Conservation (phyloP, 1,140 invertebrate species). For the Planococcus citri region DNA sequence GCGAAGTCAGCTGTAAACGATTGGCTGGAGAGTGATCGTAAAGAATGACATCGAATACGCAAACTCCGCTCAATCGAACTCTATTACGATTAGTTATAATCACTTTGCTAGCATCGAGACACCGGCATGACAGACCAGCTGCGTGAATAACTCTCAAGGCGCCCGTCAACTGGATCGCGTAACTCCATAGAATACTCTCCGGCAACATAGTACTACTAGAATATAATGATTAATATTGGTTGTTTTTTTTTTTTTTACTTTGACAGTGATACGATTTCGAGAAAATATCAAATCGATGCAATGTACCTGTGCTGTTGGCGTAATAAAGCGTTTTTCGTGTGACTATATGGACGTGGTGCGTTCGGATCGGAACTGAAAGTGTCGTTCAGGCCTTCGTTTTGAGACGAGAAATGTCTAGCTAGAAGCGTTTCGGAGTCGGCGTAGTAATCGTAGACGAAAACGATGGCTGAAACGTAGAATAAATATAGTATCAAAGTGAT, state of each 20-base stretch:
- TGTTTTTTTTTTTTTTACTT: too few species aligned
- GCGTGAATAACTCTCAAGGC: constrained; percentile 83
- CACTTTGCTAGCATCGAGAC: constrained; percentile 84
- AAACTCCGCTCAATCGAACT: constrained; percentile 68
- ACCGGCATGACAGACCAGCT: constrained; percentile 53
- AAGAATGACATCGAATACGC: constrained; percentile 70
- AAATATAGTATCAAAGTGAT: neutral
- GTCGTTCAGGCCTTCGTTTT: constrained; percentile 58
- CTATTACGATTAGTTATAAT: constrained; percentile 41
- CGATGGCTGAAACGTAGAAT: constrained; percentile 56
- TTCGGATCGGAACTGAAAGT: constrained; percentile 71
- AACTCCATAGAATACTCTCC: constrained; percentile 86
- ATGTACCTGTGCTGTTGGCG: constrained; percentile 44
- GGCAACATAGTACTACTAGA: constrained; percentile 54
- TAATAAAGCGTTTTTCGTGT: constrained; percentile 65
- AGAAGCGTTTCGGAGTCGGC: constrained; percentile 78
- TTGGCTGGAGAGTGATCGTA: constrained; percentile 53
- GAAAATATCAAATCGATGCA: too few species aligned
- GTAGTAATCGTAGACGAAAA: constrained; percentile 94
- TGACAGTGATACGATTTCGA: too few species aligned
- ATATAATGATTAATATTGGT: constrained; percentile 21
- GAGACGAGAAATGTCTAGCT: constrained; percentile 64
- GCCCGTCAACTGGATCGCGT: constrained; percentile 91
- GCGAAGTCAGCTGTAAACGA: constrained; percentile 52
- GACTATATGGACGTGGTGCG: constrained; percentile 66